phyloP scores from a whole-genome alignment of 2,113 vertebrate genomes.

The Ranitomeya imitator region DNA sequence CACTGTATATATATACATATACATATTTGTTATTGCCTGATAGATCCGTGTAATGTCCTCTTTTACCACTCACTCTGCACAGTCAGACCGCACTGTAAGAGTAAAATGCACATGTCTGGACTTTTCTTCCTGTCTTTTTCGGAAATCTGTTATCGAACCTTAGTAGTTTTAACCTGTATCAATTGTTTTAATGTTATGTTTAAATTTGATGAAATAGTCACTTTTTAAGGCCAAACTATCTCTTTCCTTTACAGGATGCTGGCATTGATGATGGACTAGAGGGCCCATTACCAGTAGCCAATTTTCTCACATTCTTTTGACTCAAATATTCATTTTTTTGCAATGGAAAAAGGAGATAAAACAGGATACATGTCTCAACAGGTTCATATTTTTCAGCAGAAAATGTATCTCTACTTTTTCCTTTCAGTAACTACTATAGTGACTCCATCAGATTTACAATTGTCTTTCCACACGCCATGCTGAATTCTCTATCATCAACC shows the following conservation, averaged over 20 bases:
- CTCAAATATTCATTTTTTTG: neutral
- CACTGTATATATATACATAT: no score
- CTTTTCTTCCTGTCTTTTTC: constrained; percentile 5
- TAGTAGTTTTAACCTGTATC: neutral
- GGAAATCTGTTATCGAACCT: neutral
- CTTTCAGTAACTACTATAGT: neutral
- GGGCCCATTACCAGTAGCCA: neutral
- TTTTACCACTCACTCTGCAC: no score
- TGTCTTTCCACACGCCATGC: constrained; percentile 8
- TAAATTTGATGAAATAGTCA: constrained; percentile 14
- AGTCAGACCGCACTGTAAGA: neutral
- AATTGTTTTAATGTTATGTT: neutral
- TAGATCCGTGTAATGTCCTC: no score
- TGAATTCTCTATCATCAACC: neutral
- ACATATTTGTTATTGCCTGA: no score
- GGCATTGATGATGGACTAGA: neutral
- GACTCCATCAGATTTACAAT: neutral
- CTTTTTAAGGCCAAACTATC: neutral
- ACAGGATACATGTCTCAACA: constrained; percentile 43
- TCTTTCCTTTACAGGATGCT: neutral
- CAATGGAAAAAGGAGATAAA: neutral
- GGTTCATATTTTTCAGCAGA: constrained; percentile 32
- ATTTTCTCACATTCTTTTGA: constrained; percentile 26
- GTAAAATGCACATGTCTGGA: neutral
- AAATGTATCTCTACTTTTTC: constrained; percentile 22